Base-by-base conservation (phyloP, 2,113 vertebrate species). In the Elanoides forficatus region DNA sequence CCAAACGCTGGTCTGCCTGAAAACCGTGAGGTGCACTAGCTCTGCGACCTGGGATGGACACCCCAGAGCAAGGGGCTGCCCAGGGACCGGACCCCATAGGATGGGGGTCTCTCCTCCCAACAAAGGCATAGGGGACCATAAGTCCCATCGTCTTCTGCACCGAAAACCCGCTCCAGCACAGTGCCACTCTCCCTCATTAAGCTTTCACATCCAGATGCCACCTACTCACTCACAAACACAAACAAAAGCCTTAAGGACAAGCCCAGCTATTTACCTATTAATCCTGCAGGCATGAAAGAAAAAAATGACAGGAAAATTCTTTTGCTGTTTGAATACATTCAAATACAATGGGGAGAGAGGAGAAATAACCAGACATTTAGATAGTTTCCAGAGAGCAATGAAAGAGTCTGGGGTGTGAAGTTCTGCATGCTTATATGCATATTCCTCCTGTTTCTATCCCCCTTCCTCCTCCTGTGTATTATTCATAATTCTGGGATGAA, bases 11-110 rank as follows among this genome's bases (percentile, higher is more conserved):
- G 3, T 25, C 30, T 80, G 38, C 13, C n/a, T 3, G 0, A 22
- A 42, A 43, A 9, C 13, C 0, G 0, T 1, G 34, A 29, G 5
- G 45, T 6, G 4, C 5, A 3, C 7, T 5, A 14, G 74, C 43
- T 59, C 50, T 34, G 36, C 58, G 20, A 6, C 50, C 65, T 14
- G 30, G 58, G 66, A 13, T 0, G 5, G 58, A 8, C 0, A 5
- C 6, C 34, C 40, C 40, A 4, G 48, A 47, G 59, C 27, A 11
- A 26, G 55, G 63, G 53, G 47, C 40, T 78, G 47, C 23, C 34
- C 27, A 8, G 26, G 13, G 48, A 27, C 8, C 7, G 1, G 17
- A 32, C 2, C 43, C 63, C 5, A 1, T 0, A 2, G 38, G 47
- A 29, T 3, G 14, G 34, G 22, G 60, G 42, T 29, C 19, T 48